A percentile compares a stretch with the other conserved stretches of the same genome.
Evolutionary conservation across 2,797 vertebrate genomes (phyloP).

Genomic region (Ctenosaura bakeri): DNA sequence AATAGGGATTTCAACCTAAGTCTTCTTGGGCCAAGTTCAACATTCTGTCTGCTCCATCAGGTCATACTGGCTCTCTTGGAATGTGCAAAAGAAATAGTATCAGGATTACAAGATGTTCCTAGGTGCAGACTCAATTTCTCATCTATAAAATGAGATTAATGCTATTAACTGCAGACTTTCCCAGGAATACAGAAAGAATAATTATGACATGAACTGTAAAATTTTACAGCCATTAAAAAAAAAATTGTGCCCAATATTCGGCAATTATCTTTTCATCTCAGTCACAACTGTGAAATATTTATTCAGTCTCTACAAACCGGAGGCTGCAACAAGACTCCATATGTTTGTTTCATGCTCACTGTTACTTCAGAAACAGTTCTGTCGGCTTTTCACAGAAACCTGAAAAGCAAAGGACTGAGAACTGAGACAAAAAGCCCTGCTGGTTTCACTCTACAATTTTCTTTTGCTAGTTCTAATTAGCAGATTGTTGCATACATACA

Average conservation of each 20-base stretch:
- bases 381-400: conserved; percentile 51
- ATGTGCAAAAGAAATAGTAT: neutral
- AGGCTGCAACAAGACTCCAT: neutral
- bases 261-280: neutral
- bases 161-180: neutral
- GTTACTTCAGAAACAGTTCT: conserved; percentile 25
- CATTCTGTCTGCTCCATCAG: neutral
- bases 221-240: neutral
- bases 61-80: neutral
- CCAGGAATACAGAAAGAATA: neutral
- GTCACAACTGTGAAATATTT: neutral
- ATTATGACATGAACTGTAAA: neutral
- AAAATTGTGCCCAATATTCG: neutral
- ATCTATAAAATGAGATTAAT: conserved; percentile 1
- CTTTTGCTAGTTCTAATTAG: conserved; percentile 56
- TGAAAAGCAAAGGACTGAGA: conserved; percentile 48
- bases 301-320: neutral
- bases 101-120: neutral
- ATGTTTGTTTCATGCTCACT: neutral
- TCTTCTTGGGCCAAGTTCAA: neutral
- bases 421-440: conserved; percentile 61
- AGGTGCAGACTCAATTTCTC: neutral
- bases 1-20: neutral
- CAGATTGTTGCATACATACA: conserved; percentile 48
- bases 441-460: conserved; percentile 64